Percentiles rank a stretch among this genome's conserved stretches.
Evolutionary conservation across 2,888 invertebrate species (phyloP).

Genomic region (Blera fallax): DNA sequence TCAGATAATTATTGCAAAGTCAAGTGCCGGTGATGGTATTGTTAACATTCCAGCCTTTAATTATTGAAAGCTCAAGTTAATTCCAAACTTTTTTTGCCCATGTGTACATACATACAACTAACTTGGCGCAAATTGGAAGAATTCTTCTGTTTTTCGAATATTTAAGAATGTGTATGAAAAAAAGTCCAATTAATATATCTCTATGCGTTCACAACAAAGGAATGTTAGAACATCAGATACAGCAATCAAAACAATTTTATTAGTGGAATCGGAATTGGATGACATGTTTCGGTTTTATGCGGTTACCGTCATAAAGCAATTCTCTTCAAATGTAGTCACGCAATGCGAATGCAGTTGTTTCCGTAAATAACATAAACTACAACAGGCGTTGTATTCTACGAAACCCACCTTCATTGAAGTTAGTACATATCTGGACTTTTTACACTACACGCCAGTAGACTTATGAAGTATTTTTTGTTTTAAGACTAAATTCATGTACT

Average conservation of each 20-base stretch:
- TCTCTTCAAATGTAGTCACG: background rate
- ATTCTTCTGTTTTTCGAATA: background rate
- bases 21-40: slow-evolving; percentile 36
- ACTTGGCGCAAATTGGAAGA: background rate
- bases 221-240: background rate
- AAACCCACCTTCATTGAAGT: slow-evolving; percentile 1
- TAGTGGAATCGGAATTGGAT: slow-evolving; percentile 31
- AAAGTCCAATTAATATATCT: background rate
- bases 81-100: slow-evolving; percentile 4
- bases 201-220: background rate
- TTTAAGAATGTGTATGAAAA: background rate
- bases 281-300: slow-evolving; percentile 16
- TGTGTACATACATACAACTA: background rate
- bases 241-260: slow-evolving; percentile 21
- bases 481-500: background rate
- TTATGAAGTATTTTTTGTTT: background rate
- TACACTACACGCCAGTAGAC: background rate
- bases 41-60: background rate
- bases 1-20: slow-evolving; percentile 46
- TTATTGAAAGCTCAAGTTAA: slow-evolving; percentile 9
- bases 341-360: slow-evolving; percentile 3
- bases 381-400: background rate
- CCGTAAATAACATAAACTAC: slow-evolving; percentile 24
- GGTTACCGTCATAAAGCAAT: background rate
- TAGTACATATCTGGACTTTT: background rate